Conservation (phyloP, 2,113 vertebrate genomes). For the Sphaerodactylus townsendi region DNA sequence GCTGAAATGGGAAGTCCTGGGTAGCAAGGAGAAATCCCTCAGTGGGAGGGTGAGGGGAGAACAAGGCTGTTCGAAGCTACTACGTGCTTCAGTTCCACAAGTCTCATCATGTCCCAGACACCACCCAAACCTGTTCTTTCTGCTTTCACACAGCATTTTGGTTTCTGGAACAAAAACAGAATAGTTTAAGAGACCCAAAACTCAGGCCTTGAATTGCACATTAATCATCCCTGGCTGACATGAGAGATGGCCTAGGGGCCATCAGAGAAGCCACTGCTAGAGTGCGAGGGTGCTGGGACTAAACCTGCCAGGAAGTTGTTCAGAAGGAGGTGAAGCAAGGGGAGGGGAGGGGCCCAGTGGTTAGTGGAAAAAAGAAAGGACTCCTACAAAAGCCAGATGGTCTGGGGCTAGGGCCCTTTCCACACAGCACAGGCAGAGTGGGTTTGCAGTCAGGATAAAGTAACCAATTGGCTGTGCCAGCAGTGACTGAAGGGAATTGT, state of each 20-base stretch:
- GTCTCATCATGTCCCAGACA: background rate
- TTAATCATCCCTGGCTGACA: background rate
- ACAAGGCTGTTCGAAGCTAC: background rate
- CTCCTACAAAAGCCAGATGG: background rate
- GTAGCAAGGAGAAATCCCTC: too few relatives aligned
- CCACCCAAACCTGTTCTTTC: constrained; percentile 2
- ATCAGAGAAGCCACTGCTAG: background rate
- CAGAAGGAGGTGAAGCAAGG: background rate
- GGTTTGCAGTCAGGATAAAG: too few relatives aligned
- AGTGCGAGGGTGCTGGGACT: background rate
- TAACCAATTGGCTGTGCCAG: too few relatives aligned
- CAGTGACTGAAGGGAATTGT: too few relatives aligned
- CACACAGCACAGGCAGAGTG: too few relatives aligned
- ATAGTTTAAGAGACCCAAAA: background rate
- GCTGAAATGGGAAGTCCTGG: too few relatives aligned
- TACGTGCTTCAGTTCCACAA: background rate
- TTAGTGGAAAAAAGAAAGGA: background rate
- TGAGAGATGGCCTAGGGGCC: background rate
- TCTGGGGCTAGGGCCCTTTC: too few relatives aligned
- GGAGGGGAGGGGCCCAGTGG: background rate
- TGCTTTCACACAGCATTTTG: background rate
- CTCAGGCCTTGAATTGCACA: background rate
- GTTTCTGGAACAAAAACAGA: background rate
- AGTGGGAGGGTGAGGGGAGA: too few relatives aligned
- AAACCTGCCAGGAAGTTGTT: background rate